Evolutionary conservation across 2,888 invertebrate species (phyloP).

Genomic region (Lasioglossum marginatum): DNA sequence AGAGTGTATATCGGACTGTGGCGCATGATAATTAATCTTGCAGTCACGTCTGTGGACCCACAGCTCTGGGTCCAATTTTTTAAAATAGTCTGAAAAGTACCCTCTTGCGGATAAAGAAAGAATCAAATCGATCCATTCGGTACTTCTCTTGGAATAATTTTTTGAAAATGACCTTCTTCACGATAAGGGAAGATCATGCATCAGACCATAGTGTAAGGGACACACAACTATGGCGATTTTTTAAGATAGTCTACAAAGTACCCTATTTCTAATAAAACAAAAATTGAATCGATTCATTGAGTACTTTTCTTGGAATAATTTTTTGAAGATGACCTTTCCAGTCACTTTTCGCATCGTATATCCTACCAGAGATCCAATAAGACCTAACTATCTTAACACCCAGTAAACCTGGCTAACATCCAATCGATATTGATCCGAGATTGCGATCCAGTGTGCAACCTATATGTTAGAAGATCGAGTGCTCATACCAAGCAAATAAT

Average conservation of each 20-base stretch:
- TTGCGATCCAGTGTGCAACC: too few relatives aligned
- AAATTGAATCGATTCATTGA: too few relatives aligned
- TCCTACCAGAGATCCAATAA: too few relatives aligned
- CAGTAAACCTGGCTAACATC: too few relatives aligned
- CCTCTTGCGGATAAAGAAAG: background rate
- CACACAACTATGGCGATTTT: background rate
- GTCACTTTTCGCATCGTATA: too few relatives aligned
- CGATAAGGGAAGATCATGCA: too few relatives aligned
- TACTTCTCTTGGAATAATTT: background rate
- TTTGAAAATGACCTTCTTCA: background rate
- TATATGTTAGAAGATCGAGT: too few relatives aligned
- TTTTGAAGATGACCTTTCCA: too few relatives aligned
- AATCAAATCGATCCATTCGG: background rate
- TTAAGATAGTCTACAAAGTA: background rate
- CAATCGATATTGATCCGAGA: too few relatives aligned
- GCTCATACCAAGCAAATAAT: background rate
- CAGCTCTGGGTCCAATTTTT: background rate
- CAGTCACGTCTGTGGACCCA: background rate
- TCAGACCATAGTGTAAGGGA: too few relatives aligned
- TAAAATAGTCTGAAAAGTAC: background rate
- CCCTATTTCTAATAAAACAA: background rate
- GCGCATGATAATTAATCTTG: background rate
- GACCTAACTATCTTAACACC: too few relatives aligned
- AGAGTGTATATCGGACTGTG: background rate
- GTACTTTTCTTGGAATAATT: too few relatives aligned